Conservation (phyloP, 1,140 invertebrate genomes). For the Limonius californicus region DNA sequence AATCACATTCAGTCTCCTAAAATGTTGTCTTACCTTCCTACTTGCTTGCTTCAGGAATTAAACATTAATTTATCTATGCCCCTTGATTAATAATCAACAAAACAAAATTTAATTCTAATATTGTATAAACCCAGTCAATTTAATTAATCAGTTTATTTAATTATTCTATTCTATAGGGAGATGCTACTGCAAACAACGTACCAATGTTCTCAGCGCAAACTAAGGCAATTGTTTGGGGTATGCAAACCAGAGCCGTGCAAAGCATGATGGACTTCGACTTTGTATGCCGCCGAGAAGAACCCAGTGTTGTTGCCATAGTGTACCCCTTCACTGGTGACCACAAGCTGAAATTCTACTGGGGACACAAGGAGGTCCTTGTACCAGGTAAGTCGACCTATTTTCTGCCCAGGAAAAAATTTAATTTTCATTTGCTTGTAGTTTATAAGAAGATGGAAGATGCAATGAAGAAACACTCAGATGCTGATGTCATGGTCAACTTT, state of each 20-base stretch:
- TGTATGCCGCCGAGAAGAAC: slow-evolving; percentile 86
- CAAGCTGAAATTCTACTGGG: slow-evolving; percentile 99
- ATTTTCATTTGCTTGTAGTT: slow-evolving; percentile 56
- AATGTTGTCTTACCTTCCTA: no score
- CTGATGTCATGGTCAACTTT: slow-evolving; percentile 97
- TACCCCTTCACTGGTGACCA: slow-evolving; percentile 99
- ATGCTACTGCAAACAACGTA: slow-evolving; percentile 32
- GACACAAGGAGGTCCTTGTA: slow-evolving; percentile 95
- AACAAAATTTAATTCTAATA: no score
- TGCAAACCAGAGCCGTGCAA: slow-evolving; percentile 98
- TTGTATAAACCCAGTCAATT: no score
- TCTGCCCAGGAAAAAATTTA: no score
- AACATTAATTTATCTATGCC: no score
- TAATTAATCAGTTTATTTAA: no score
- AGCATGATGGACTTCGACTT: slow-evolving; percentile 99
- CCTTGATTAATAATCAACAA: no score
- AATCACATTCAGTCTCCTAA: no score
- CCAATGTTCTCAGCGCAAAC: slow-evolving; percentile 80
- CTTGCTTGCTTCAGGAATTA: no score
- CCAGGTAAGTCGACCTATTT: slow-evolving; percentile 59
- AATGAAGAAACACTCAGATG: slow-evolving; percentile 90
- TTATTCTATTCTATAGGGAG: slow-evolving; percentile 22
- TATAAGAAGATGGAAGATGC: slow-evolving; percentile 98
- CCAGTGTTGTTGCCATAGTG: slow-evolving; percentile 91
- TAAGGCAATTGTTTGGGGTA: slow-evolving; percentile 97